A percentile compares a stretch with the other conserved stretches of the same genome.
These are phyloP conservation scores for Leptogaster cylindrica DNA, from an alignment of 2,888 invertebrate genomes.

Conservation along the genomic window DNA sequence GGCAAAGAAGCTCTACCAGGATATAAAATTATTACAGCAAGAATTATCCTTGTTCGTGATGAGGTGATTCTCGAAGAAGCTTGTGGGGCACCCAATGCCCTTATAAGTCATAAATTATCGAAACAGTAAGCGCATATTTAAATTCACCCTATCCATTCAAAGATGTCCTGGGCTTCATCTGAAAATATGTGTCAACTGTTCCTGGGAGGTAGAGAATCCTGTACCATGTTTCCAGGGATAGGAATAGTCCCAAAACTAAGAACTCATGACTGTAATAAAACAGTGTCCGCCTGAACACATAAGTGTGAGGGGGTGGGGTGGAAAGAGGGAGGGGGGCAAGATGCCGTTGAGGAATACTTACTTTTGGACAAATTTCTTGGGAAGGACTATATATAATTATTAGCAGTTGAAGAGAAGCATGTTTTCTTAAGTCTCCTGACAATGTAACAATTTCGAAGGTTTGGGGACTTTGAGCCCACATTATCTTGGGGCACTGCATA, in stretches of 20 bases:
- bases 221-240: constrained; percentile 11
- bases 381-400: constrained; percentile 46
- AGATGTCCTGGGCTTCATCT: not conserved
- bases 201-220: constrained; percentile 1
- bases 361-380: constrained; percentile 40
- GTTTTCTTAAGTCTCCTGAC: constrained; percentile 38
- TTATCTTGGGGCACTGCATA: constrained; percentile 38
- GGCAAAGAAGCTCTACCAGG: constrained; percentile 15
- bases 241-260: not conserved
- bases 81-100: constrained; percentile 13
- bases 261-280: constrained; percentile 21
- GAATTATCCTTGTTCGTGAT: constrained; percentile 14
- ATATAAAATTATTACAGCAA: constrained; percentile 33
- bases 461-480: constrained; percentile 15
- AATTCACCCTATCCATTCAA: not conserved
- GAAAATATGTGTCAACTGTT: constrained; percentile 33
- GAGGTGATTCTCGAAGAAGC: constrained; percentile 21
- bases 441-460: not conserved
- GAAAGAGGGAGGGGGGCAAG: not conserved
- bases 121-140: constrained; percentile 26
- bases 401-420: constrained; percentile 36
- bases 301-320: not conserved
- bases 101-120: constrained; percentile 25
- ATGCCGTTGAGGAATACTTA: constrained; percentile 21
- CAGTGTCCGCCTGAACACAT: constrained; percentile 21